Conservation (phyloP, 2,113 vertebrate genomes). For the Merops nubicus region DNA sequence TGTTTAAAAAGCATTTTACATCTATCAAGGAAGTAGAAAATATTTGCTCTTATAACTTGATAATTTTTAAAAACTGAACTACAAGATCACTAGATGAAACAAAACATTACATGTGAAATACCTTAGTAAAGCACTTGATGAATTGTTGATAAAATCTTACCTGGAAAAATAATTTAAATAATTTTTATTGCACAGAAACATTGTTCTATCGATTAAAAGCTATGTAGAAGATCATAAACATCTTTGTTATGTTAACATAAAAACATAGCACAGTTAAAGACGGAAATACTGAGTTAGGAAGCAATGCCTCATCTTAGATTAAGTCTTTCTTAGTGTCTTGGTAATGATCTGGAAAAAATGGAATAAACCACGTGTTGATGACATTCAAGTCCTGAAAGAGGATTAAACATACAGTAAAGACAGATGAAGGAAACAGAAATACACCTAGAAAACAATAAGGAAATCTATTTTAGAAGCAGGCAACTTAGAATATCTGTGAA, state of each 20-base stretch:
- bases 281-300: not conserved
- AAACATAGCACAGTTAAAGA: not conserved
- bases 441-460: not conserved
- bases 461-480: not conserved
- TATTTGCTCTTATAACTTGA: not conserved
- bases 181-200: not conserved
- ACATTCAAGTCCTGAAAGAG: not conserved
- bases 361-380: not conserved
- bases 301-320: not conserved
- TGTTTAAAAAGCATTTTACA: not conserved
- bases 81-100: not conserved
- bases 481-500: not conserved
- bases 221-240: not conserved
- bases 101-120: not conserved
- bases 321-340: not conserved
- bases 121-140: not conserved
- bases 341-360: not conserved
- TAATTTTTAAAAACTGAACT: not conserved
- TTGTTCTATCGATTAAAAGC: conserved; percentile 12
- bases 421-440: not conserved
- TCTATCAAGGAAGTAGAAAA: not conserved
- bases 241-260: too few species aligned
- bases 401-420: not conserved
- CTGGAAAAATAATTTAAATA: conserved; percentile 10
- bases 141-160: not conserved